A percentile compares a stretch with the other conserved stretches of the same genome.
These are phyloP conservation scores for Euborellia annulipes DNA, from an alignment of 1,140 invertebrate species.

Conservation along the genomic window DNA sequence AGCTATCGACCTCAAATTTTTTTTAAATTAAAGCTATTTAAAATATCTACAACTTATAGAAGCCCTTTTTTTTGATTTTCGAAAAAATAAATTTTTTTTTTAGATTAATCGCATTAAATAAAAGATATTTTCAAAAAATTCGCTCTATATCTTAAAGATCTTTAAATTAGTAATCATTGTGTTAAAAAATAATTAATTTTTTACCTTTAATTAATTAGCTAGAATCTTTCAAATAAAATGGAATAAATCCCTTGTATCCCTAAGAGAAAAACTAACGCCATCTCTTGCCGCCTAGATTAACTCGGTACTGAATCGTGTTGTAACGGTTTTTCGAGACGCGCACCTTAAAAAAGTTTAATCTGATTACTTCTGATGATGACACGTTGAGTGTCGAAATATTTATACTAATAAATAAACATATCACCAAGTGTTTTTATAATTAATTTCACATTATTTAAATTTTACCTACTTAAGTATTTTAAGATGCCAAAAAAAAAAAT, in stretches of 20 bases:
- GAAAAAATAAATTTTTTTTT: no score
- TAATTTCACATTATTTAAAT: not conserved
- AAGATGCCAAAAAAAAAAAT: not conserved
- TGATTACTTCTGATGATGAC: not conserved
- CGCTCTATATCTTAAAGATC: no score
- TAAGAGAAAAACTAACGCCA: no score
- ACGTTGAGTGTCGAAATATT: not conserved
- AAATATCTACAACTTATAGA: not conserved
- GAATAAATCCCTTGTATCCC: no score
- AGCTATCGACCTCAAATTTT: not conserved
- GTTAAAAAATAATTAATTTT: no score
- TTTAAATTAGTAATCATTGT: no score
- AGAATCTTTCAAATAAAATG: no score
- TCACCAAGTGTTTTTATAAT: not conserved
- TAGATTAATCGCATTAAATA: no score
- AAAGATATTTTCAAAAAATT: no score
- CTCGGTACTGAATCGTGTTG: not conserved
- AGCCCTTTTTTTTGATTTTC: no score
- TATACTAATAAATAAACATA: not conserved
- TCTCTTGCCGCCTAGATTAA: no score
- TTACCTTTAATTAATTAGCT: no score
- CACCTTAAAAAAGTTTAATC: not conserved
- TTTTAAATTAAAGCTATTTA: not conserved
- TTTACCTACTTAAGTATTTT: not conserved
- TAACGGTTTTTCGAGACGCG: not conserved